Percentiles rank a stretch among this genome's conserved stretches.
Evolutionary conservation across 2,113 vertebrate genomes (phyloP).

Genomic region (Crotalus viridis): DNA sequence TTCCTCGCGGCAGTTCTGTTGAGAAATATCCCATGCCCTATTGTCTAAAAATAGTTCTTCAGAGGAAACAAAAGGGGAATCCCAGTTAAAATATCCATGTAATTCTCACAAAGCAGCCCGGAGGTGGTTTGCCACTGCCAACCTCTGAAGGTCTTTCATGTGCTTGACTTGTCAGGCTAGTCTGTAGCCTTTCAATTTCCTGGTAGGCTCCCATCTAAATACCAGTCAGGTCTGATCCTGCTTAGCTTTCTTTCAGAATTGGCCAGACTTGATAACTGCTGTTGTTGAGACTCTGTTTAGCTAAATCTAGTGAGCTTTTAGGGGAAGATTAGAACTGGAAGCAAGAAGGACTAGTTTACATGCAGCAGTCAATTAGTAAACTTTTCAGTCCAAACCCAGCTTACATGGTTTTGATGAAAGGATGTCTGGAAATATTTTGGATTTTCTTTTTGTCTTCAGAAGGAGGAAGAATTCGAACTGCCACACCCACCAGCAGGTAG

Average conservation of each 20-base stretch:
- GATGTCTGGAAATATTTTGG: not conserved
- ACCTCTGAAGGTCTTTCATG: not conserved
- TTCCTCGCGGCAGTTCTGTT: not conserved
- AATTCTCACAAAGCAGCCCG: not conserved
- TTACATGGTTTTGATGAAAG: not conserved
- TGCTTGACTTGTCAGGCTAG: not conserved
- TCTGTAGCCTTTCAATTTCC: not conserved
- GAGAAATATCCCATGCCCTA: not conserved
- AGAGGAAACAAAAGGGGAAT: not conserved
- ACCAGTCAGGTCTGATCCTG: not conserved
- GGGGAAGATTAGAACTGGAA: not conserved
- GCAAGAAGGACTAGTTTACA: not conserved
- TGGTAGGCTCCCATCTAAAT: not conserved
- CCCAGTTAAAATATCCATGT: not conserved
- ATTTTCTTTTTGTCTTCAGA: conserved; percentile 54
- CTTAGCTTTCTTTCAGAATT: not conserved
- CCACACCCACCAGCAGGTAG: conserved; percentile 71
- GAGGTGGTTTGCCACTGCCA: not conserved
- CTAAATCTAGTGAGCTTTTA: not conserved
- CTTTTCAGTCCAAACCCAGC: not conserved
- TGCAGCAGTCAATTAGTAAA: not conserved
- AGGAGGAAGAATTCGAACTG: conserved; percentile 71
- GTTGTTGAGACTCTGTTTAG: not conserved
- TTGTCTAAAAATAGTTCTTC: not conserved
- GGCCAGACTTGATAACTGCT: not conserved